Percentiles rank a stretch among this genome's conserved stretches.
Evolutionary conservation across 2,797 vertebrate species (phyloP).

Genomic region (Bovichtus variegatus): DNA sequence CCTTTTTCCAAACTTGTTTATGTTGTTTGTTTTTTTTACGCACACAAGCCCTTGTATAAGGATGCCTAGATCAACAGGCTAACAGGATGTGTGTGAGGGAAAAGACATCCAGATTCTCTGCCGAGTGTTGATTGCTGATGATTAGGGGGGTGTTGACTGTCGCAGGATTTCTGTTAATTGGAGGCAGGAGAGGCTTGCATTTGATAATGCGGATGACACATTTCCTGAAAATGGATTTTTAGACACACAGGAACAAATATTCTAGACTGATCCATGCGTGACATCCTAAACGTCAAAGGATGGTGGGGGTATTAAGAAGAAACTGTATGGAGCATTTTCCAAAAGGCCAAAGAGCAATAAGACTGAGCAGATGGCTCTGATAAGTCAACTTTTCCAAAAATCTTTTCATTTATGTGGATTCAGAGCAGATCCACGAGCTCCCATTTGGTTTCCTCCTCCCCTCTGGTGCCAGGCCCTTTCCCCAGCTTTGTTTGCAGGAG

Average conservation of each 20-base stretch:
- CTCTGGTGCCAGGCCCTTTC: conserved; percentile 64
- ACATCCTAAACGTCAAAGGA: not conserved
- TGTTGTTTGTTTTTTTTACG: conserved; percentile 24
- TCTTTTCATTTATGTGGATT: conserved; percentile 63
- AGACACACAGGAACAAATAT: not conserved
- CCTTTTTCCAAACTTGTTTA: conserved; percentile 22
- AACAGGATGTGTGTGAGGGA: conserved; percentile 70
- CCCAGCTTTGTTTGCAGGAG: conserved; percentile 70
- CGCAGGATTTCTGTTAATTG: conserved; percentile 69
- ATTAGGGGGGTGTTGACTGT: conserved; percentile 72
- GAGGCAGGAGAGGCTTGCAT: conserved; percentile 48
- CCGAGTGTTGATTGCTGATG: conserved; percentile 69
- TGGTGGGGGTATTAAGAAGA: not conserved
- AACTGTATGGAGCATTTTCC: not conserved
- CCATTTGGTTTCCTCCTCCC: conserved; percentile 73
- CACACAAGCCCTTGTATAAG: conserved; percentile 37
- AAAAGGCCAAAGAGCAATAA: not conserved
- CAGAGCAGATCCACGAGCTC: conserved; percentile 44
- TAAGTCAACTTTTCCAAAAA: conserved; percentile 39
- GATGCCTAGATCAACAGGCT: conserved; percentile 68
- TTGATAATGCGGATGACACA: conserved; percentile 25
- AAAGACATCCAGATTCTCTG: conserved; percentile 57
- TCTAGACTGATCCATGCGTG: not conserved
- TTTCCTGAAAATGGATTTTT: conserved; percentile 1
- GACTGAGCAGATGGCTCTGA: conserved; percentile 45